These are phyloP conservation scores for human DNA, from an alignment of 2,113 vertebrate species.

Conservation along the genomic window DNA sequence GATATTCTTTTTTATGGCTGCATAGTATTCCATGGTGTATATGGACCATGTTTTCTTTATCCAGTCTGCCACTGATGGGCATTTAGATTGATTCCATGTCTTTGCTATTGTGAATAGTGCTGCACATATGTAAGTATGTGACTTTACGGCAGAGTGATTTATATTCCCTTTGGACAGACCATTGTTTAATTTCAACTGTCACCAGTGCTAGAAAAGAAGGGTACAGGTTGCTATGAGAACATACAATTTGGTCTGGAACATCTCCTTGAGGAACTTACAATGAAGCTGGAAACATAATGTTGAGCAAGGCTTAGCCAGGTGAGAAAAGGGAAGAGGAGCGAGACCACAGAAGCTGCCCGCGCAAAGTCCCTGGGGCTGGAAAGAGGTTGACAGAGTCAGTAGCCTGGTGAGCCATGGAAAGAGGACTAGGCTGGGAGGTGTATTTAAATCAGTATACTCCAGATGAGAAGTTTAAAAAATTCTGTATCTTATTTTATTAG, in stretches of 20 bases:
- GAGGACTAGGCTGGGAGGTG: neutral
- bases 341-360: fast-evolving
- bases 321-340: neutral
- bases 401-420: neutral
- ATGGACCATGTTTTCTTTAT: no score
- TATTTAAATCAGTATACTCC: neutral
- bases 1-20: no score
- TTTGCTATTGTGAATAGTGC: no score
- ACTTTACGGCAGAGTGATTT: no score
- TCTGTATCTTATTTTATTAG: constrained; percentile 54
- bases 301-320: neutral
- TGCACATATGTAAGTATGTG: no score
- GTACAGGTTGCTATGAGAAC: neutral
- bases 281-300: neutral
- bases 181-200: neutral
- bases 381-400: neutral
- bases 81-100: no score
- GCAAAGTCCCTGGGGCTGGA: constrained; percentile 10
- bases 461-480: constrained; percentile 12
- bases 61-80: no score
- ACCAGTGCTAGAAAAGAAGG: neutral
- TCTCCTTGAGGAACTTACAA: neutral
- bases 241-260: neutral
- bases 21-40: no score
- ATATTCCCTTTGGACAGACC: neutral